Conservation (phyloP, 2,888 invertebrate genomes). For the Machimus atricapillus region DNA sequence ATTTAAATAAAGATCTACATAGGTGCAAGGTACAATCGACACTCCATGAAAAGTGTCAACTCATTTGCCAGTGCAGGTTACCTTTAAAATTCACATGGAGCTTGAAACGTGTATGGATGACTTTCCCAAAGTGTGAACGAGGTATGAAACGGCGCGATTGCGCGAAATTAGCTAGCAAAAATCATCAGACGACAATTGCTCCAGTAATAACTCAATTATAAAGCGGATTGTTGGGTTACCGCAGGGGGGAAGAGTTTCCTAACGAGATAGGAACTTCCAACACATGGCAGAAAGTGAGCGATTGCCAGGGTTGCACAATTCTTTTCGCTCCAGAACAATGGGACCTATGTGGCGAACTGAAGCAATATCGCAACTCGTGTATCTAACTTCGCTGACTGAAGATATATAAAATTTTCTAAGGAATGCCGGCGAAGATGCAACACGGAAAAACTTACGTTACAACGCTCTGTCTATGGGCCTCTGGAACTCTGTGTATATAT, state of each 20-base stretch:
- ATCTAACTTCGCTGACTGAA: background rate
- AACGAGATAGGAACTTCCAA: background rate
- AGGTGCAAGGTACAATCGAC: background rate
- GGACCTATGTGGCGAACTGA: background rate
- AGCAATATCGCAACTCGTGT: constrained; percentile 21
- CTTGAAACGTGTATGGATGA: background rate
- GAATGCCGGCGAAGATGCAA: constrained; percentile 10
- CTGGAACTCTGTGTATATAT: background rate
- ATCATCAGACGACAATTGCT: background rate
- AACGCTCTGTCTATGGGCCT: background rate
- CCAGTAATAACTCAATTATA: constrained; percentile 30
- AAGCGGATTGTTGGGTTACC: background rate
- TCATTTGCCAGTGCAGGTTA: background rate
- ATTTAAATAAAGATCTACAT: background rate
- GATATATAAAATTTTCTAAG: background rate
- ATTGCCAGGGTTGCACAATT: background rate
- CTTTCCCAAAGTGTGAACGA: constrained; percentile 1
- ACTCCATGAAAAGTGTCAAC: constrained; percentile 1
- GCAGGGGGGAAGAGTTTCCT: background rate
- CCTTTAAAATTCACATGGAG: background rate
- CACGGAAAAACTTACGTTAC: background rate
- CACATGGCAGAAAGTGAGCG: background rate
- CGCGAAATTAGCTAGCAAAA: background rate
- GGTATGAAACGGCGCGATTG: background rate
- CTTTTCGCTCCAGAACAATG: constrained; percentile 11